Evolutionary conservation across 1,140 invertebrate species (phyloP).

Genomic region (Lucilia cuprina): DNA sequence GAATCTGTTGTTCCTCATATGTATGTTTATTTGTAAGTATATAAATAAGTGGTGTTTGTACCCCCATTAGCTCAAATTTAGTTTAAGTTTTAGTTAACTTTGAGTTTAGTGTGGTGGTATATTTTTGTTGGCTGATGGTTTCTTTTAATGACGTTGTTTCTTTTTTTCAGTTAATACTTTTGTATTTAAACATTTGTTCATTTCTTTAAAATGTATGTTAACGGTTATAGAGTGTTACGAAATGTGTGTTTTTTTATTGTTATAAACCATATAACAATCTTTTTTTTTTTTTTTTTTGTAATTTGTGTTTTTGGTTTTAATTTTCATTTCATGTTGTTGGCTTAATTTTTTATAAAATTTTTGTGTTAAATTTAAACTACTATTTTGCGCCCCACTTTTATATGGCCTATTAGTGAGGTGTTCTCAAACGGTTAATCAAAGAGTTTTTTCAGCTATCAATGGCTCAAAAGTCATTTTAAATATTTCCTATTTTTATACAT

Average conservation of each 20-base stretch:
- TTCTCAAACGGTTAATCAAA: not conserved
- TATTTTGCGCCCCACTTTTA: not conserved
- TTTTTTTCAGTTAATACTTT: not conserved
- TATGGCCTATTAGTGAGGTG: not conserved
- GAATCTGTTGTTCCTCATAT: not conserved
- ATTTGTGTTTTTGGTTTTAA: not conserved
- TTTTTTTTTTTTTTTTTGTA: not conserved
- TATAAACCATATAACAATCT: not conserved
- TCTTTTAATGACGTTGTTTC: not conserved
- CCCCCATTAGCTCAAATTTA: conserved; percentile 36
- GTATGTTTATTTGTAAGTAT: too few species aligned
- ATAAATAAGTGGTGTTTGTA: not conserved
- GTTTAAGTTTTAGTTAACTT: conserved; percentile 38
- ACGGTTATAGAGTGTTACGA: conserved; percentile 29
- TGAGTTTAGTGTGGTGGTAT: not conserved
- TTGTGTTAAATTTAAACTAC: not conserved
- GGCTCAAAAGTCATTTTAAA: too few species aligned
- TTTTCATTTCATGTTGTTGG: not conserved
- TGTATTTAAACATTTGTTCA: not conserved
- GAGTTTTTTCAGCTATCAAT: too few species aligned
- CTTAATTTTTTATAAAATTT: not conserved
- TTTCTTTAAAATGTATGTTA: conserved; percentile 24
- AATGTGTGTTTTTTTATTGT: not conserved
- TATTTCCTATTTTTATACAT: too few species aligned
- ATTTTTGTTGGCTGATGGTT: not conserved